A percentile compares a stretch with the other conserved stretches of the same genome.
Evolutionary conservation across 2,797 vertebrate species (phyloP).

Genomic region (Gymnoscopelus microlampas): DNA sequence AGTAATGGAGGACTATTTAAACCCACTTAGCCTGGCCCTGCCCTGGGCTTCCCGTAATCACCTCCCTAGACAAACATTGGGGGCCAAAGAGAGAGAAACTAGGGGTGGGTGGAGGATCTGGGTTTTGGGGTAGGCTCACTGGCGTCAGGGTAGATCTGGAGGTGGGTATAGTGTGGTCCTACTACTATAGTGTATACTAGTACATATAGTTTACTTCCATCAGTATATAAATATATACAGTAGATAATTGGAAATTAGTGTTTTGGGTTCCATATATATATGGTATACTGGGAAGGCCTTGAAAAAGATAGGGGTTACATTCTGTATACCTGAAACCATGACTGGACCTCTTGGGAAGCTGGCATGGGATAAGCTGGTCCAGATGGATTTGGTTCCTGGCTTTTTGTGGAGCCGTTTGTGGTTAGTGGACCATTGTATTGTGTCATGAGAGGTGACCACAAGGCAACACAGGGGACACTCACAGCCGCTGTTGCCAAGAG

Average conservation of each 20-base stretch:
- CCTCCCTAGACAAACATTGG: slow-evolving; percentile 63
- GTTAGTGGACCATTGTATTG: slow-evolving; percentile 1
- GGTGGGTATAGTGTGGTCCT: not conserved
- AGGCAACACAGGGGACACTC: slow-evolving; percentile 31
- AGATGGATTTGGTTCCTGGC: slow-evolving; percentile 8
- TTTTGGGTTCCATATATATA: too few species aligned
- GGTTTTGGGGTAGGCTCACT: slow-evolving; percentile 25
- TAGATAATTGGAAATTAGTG: too few species aligned
- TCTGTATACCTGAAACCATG: too few species aligned
- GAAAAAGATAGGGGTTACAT: too few species aligned
- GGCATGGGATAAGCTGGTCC: not conserved
- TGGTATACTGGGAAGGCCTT: not conserved
- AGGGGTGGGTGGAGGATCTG: slow-evolving; percentile 19
- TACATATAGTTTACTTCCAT: too few species aligned
- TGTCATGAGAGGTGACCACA: slow-evolving; percentile 11
- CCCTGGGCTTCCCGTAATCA: slow-evolving; percentile 63
- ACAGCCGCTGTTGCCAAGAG: slow-evolving; percentile 18
- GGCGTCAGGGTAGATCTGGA: slow-evolving; percentile 16
- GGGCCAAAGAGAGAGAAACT: slow-evolving; percentile 34
- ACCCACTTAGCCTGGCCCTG: slow-evolving; percentile 71
- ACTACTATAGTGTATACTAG: too few species aligned
- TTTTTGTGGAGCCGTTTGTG: slow-evolving; percentile 12
- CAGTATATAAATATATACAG: too few species aligned
- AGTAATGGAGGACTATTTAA: slow-evolving; percentile 71
- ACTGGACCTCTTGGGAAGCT: not conserved